Base-by-base conservation (phyloP, 2,888 invertebrate species). In the Unio delphinus region DNA sequence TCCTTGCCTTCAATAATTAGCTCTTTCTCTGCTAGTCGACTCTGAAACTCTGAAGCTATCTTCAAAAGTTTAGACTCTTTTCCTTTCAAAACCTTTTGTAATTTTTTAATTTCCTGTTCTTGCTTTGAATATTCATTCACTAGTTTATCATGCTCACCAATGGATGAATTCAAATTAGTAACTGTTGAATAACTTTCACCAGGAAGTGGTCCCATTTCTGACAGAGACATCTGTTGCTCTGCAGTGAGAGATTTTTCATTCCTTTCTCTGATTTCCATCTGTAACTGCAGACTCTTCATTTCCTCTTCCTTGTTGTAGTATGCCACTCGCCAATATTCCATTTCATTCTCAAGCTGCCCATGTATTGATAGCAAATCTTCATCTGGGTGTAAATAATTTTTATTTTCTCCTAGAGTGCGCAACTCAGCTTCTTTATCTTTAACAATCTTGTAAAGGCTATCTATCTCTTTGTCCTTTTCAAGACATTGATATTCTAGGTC, bases 1-100 rank as follows among this genome's bases (percentile, higher is more conserved):
- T 55, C 61, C 34, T 61, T 67, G n/a, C 18, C 56, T 56, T 67
- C 67, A 34, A 20, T 28, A 23, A 55, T 15, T 15, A 15, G 18
- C n/a, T 20, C n/a, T 5, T 61, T 45, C 23, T 67, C 60, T n/a
- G 23, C 6, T 20, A 60, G 60, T n/a, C 17, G 7, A 60, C n/a
- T 18, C 2, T 60, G 23, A 28, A 28, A 28, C 60, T 60, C 60
- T 28, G 11, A 20, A 55, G 57, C 15, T 26, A 80, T 70, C 69
- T 82, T 81, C 68, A 79, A 81, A 28, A 79, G 62, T 61, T 80
- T 78, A 11, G 78, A 74, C 61, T 82, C 74, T 67, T 75, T 80
- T 2, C 81, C 82, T 73, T 82, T 83, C 61, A 78, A 78, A 26
- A 82, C 76, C 68, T 81, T 83, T 34, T 81, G 70, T 5, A 79